These are phyloP conservation scores for Ictalurus punctatus DNA, from an alignment of 2,113 vertebrate species.

Conservation along the genomic window DNA sequence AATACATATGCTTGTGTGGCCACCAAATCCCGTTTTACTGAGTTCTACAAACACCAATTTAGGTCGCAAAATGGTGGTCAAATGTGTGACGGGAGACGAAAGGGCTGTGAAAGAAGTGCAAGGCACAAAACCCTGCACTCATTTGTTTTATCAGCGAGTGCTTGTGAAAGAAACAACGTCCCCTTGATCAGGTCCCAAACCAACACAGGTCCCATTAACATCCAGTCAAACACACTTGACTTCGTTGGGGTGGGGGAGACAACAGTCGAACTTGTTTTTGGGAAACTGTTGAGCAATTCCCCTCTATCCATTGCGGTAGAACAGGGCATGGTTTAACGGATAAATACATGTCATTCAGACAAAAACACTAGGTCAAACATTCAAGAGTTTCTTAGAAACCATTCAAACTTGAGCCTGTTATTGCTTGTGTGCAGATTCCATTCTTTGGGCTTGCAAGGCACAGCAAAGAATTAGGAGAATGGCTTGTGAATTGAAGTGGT, in stretches of 20 bases:
- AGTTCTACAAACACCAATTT: conserved; percentile 39
- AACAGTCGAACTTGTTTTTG: neutral
- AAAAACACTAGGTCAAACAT: conserved; percentile 14
- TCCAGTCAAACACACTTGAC: conserved; percentile 32
- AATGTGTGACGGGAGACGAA: conserved; percentile 40
- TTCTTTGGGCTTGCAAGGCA: neutral
- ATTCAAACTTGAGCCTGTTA: conserved; percentile 3
- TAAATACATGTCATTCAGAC: neutral
- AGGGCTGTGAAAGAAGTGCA: conserved; percentile 25
- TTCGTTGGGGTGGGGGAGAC: neutral
- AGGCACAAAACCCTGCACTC: conserved; percentile 9
- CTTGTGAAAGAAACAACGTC: conserved; percentile 40
- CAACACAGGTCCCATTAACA: conserved; percentile 30
- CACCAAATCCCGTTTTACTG: conserved; percentile 41
- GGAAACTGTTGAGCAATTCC: neutral
- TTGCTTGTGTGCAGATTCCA: neutral
- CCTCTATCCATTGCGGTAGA: neutral
- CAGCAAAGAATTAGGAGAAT: conserved; percentile 10
- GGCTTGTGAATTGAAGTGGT: neutral
- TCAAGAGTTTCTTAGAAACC: neutral
- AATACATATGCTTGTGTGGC: conserved; percentile 52
- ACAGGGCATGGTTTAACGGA: neutral
- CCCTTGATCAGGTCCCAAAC: conserved; percentile 44
- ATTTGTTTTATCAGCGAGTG: conserved; percentile 47
- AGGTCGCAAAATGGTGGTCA: conserved; percentile 33